These are phyloP conservation scores for Hippocampus mohnikei DNA, from an alignment of 2,113 vertebrate genomes.

Conservation along the genomic window DNA sequence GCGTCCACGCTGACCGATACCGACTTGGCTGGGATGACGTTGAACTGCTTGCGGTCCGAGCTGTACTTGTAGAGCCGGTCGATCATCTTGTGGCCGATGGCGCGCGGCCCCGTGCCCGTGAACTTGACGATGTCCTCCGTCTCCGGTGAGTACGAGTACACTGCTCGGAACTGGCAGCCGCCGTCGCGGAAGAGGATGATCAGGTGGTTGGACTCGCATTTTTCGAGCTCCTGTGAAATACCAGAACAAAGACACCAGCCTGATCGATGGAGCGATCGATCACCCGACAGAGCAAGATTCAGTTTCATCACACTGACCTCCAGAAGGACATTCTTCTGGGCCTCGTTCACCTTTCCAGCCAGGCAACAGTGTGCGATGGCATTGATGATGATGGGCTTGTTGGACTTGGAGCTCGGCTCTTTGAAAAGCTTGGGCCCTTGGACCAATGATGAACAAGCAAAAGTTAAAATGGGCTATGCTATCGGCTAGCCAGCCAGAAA, in stretches of 20 bases:
- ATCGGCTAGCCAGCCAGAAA: no score
- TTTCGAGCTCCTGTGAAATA: conserved; percentile 84
- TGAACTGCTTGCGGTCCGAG: conserved; percentile 96
- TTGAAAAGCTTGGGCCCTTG: conserved; percentile 93
- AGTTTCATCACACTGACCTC: conserved; percentile 73
- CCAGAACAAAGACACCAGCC: not conserved
- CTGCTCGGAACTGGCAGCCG: conserved; percentile 89
- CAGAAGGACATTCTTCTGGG: conserved; percentile 85
- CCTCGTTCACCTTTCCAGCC: conserved; percentile 92
- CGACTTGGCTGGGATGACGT: conserved; percentile 87
- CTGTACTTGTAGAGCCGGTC: conserved; percentile 97
- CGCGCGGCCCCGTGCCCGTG: conserved; percentile 85
- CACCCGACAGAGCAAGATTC: not conserved
- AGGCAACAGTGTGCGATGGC: conserved; percentile 94
- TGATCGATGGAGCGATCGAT: not conserved
- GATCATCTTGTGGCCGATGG: conserved; percentile 89
- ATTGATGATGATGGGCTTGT: conserved; percentile 93
- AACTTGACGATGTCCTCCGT: conserved; percentile 89
- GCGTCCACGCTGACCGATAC: conserved; percentile 95
- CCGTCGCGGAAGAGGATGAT: conserved; percentile 94
- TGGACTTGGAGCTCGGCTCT: conserved; percentile 94
- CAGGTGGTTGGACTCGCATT: conserved; percentile 92
- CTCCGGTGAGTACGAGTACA: conserved; percentile 88
- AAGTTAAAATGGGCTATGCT: not conserved
- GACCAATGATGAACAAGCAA: conserved; percentile 5